Base-by-base conservation (phyloP, 2,797 vertebrate genomes). In the Coregonus ussuriensis region DNA sequence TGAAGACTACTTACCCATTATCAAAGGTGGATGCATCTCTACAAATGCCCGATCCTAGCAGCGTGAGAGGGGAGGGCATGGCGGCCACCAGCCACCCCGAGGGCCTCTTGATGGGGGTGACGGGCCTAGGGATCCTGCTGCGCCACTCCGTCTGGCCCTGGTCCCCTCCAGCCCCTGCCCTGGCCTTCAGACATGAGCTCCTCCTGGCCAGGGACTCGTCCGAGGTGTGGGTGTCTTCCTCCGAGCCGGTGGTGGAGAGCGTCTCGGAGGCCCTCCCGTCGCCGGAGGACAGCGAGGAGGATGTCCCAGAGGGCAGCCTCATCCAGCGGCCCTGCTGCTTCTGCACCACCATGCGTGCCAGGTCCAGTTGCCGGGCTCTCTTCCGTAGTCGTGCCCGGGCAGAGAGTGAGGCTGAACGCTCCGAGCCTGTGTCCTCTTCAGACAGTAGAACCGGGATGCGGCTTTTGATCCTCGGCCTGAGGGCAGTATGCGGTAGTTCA, bases 361-460 rank as follows among this genome's bases (percentile, higher is more conserved):
- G 86, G 84, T 96, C 96, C n/a, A 96, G 93, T 71, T 95, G 96
- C 51, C 89, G 91, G 35, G 88, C 86, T 65, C 95, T 91, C 91
- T 94, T 96, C 82, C 93, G 91, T 76, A 96, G 93, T 77, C 93
- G 93, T 75, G 95, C 95, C 78, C 94, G 95, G 83, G 94, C 94
- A 0, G 96, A 96, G 77, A 94, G 83, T 0, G 96, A 96, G 37
- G 93, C 94, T 0, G 96, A 96, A 77, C 92, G 93, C 52, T 99
- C 97, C 0, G 96, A 95, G 37, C 96, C 95, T 0, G 95, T 95
- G 79, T 97, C 95, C 79, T 98, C 97, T 83, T 98, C 97, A 0
- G 96, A 96, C 72, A 97, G 86, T 74, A 97, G 91, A 14, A 99
- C 81, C 0, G 98, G 98, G 79, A 99, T 99, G 11, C 97, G 94